These are phyloP conservation scores for Dromiciops gliroides DNA, from an alignment of 2,113 vertebrate species.

Conservation along the genomic window DNA sequence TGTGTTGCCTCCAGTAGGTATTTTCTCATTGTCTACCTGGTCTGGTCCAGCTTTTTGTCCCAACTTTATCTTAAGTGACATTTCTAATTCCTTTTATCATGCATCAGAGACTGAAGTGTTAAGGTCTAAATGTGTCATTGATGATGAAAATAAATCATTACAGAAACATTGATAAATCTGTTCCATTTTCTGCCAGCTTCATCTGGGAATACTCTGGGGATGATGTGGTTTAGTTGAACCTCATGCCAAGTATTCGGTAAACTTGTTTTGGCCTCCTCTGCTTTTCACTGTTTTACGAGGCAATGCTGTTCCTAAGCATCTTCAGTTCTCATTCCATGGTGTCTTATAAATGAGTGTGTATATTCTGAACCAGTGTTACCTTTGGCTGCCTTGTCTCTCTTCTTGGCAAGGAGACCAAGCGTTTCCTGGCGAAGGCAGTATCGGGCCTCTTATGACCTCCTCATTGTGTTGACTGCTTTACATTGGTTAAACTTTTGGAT, in stretches of 20 bases:
- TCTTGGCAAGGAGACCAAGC: not conserved
- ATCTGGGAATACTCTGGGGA: not conserved
- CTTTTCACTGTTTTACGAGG: slow-evolving; percentile 75
- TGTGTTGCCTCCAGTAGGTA: not conserved
- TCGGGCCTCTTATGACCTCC: not conserved
- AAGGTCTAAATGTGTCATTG: not conserved
- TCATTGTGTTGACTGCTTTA: not conserved
- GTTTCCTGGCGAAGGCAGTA: not conserved
- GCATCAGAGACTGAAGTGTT: not conserved
- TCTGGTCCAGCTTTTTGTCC: not conserved
- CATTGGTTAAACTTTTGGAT: not conserved
- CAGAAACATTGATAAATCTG: not conserved
- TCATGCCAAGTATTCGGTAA: not conserved
- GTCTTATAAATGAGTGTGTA: not conserved
- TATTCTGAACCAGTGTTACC: not conserved
- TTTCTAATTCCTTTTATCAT: not conserved
- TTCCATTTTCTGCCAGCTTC: not conserved
- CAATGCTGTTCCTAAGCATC: not conserved
- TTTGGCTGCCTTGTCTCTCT: not conserved
- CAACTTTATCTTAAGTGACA: not conserved
- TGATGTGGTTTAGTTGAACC: not conserved
- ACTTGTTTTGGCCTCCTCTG: not conserved
- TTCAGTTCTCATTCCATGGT: not conserved
- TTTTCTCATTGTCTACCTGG: not conserved
- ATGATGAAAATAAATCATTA: not conserved